Conservation (phyloP, 1,140 invertebrate species). For the Achatina immaculata region DNA sequence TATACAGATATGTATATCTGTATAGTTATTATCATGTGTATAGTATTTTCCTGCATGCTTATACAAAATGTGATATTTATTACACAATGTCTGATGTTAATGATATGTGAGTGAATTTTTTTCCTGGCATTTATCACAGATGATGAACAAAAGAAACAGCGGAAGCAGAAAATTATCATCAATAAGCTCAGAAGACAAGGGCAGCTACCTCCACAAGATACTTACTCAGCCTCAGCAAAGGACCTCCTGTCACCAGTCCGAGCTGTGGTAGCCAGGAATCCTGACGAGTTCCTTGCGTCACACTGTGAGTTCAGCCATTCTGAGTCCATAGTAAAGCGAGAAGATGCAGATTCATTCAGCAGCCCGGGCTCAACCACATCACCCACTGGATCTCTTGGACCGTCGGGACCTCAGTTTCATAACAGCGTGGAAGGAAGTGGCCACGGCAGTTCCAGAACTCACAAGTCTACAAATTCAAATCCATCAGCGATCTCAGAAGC, state of each 20-base stretch:
- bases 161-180: slow-evolving; percentile 90
- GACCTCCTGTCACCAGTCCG: slow-evolving; percentile 36
- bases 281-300: neutral
- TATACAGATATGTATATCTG: too few species aligned
- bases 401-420: neutral
- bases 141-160: slow-evolving; percentile 87
- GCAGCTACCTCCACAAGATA: slow-evolving; percentile 54
- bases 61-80: too few species aligned
- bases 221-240: slow-evolving; percentile 44
- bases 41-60: too few species aligned
- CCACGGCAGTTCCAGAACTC: neutral
- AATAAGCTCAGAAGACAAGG: slow-evolving; percentile 78
- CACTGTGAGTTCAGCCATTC: neutral
- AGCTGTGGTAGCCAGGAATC: neutral
- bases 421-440: neutral
- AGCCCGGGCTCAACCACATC: slow-evolving; percentile 7
- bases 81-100: too few species aligned
- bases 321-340: neutral
- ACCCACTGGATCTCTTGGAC: neutral
- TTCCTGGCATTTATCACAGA: too few species aligned
- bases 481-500: neutral
- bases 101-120: too few species aligned
- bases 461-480: neutral
- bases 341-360: neutral
- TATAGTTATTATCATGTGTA: too few species aligned